phyloP scores from a whole-genome alignment of 2,888 invertebrate species.

The Matsumyia berberina region DNA sequence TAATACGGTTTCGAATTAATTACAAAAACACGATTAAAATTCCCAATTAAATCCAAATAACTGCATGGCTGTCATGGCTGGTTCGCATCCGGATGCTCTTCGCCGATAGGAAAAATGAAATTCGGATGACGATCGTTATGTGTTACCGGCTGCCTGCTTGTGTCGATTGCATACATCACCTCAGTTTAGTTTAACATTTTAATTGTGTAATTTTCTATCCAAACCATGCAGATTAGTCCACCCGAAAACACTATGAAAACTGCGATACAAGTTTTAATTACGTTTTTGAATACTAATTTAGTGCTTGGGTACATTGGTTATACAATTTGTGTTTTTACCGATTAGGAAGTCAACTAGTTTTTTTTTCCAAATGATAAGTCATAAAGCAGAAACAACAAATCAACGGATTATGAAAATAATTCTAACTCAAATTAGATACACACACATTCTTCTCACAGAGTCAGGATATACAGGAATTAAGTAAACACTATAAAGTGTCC shows the following conservation, averaged over 20 bases:
- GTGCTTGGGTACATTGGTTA: neutral
- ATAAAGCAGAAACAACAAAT: neutral
- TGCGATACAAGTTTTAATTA: slow-evolving; percentile 5
- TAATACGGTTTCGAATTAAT: slow-evolving; percentile 44
- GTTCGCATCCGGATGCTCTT: neutral
- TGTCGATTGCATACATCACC: too few relatives aligned
- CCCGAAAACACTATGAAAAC: neutral
- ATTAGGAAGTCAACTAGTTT: neutral
- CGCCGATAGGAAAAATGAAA: neutral
- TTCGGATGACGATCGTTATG: neutral
- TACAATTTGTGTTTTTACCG: neutral
- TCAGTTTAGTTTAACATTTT: slow-evolving; percentile 13
- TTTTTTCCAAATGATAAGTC: neutral
- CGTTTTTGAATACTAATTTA: neutral
- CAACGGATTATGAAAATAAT: neutral
- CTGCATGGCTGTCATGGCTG: neutral
- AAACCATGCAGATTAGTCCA: neutral
- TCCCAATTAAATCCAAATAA: slow-evolving; percentile 43
- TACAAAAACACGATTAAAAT: slow-evolving; percentile 56
- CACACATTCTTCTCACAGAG: neutral
- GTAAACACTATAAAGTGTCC: slow-evolving; percentile 53
- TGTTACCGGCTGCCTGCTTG: neutral
- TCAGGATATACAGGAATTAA: slow-evolving; percentile 9
- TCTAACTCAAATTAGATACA: neutral
- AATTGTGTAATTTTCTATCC: slow-evolving; percentile 11